phyloP scores from a whole-genome alignment of 2,113 vertebrate genomes.

The Leptobrachium ailaonicum region DNA sequence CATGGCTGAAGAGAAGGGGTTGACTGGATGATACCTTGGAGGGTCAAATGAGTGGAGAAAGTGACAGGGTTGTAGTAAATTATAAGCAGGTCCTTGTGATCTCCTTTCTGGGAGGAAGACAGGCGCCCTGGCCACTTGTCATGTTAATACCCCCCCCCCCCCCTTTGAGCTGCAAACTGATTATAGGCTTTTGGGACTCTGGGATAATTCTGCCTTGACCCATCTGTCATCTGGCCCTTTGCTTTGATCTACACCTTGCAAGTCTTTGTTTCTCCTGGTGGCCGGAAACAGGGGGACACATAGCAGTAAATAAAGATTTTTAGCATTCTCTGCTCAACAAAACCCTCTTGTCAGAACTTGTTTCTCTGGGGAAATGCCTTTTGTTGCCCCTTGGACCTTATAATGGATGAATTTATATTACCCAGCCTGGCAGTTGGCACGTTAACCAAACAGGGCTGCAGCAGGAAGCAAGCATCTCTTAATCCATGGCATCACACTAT shows the following conservation, averaged over 20 bases:
- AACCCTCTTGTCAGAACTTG: slow-evolving; percentile 16
- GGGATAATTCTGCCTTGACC: slow-evolving; percentile 47
- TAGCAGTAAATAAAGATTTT: slow-evolving; percentile 63
- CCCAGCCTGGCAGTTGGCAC: too few relatives aligned
- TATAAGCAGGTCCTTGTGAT: slow-evolving; percentile 52
- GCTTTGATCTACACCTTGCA: slow-evolving; percentile 65
- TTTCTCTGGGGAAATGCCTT: not conserved
- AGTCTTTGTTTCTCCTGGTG: slow-evolving; percentile 49
- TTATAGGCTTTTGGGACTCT: slow-evolving; percentile 33
- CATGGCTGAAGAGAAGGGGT: too few relatives aligned
- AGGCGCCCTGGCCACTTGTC: slow-evolving; percentile 60
- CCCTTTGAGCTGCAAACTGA: slow-evolving; percentile 45
- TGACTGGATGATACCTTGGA: too few relatives aligned
- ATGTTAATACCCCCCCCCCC: slow-evolving; percentile 58
- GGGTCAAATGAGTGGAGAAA: not conserved
- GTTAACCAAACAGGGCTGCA: too few relatives aligned
- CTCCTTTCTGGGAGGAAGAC: slow-evolving; percentile 52
- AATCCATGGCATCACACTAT: too few relatives aligned
- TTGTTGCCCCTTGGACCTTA: not conserved
- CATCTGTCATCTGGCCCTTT: slow-evolving; percentile 54
- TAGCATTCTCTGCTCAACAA: slow-evolving; percentile 52
- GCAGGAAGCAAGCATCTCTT: too few relatives aligned
- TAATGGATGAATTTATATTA: not conserved
- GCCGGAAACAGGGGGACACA: slow-evolving; percentile 48
- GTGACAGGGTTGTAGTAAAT: slow-evolving; percentile 48